Evolutionary conservation across 2,888 invertebrate genomes (phyloP), one percentile per base, ranked within the genome.

Genomic region (Himalopsyche kuldschensis): DNA sequence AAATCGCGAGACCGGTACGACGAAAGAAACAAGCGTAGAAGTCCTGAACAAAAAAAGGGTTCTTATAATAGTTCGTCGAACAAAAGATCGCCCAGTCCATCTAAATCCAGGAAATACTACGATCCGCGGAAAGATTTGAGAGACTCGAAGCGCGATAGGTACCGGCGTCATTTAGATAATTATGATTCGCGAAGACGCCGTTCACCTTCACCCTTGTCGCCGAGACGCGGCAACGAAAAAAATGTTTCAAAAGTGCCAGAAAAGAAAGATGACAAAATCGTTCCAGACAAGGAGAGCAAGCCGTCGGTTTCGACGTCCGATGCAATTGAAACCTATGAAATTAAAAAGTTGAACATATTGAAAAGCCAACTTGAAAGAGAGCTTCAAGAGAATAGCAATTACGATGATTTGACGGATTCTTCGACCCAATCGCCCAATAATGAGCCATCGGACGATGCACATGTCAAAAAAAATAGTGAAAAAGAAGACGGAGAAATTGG

Each of bases 401-500:
- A 78, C 63, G 81, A 82, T 31, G 80, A 78, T 55, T 83, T 89
- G 89, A 55, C 78, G n/a, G 35, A 75, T 27, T 63, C 46, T 41
- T 75, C 75, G 17, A 35, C 47, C n/a, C 87, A 88, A 3, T 89
- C 88, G 11, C 10, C 24, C 86, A 87, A 4, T 46, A 85, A 86
- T 24, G 81, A 84, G 1, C 86, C 87, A 3, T 85, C 87, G n/a
- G 89, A 89, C 46, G 11, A 8, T 3, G 20, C 11, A 15, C 1
- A 15, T 3, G 15, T 1, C 69, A 89, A 88, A 48, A 88, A 87
- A 27, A 87, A 87, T 31, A 84, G 86, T 2, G 86, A 87, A 48
- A 82, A 84, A 63, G 85, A 86, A 55, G 91, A 91, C 87, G 88
- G 91, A 20, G 91, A 91, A 87, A 91, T 91, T 32, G 91, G 91